Evolutionary conservation across 2,113 vertebrate genomes (phyloP).

Genomic region (Nestor notabilis): DNA sequence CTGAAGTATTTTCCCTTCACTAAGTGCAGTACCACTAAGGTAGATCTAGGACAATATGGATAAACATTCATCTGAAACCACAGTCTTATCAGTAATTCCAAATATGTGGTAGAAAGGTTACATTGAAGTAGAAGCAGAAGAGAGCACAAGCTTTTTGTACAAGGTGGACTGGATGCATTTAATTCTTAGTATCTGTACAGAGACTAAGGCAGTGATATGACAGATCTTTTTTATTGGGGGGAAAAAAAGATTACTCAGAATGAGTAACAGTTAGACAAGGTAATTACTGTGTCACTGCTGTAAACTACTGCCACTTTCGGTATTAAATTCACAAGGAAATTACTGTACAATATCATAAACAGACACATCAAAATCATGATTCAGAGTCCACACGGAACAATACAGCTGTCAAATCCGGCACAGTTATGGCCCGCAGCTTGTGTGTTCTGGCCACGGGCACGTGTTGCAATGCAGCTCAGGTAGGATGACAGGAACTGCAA

Average conservation of each 20-base stretch:
- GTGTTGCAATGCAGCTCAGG: neutral
- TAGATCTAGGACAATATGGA: neutral
- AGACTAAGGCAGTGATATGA: neutral
- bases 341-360: neutral
- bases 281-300: neutral
- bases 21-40: neutral
- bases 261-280: neutral
- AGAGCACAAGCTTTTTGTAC: neutral
- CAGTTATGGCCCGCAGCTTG: neutral
- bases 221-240: neutral
- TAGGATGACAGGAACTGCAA: neutral
- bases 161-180: neutral
- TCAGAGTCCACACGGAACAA: neutral
- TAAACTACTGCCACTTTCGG: slow-evolving; percentile 39
- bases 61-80: neutral
- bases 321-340: neutral
- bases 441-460: neutral
- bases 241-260: neutral
- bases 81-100: neutral
- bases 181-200: neutral
- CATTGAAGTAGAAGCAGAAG: neutral
- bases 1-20: neutral
- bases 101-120: slow-evolving; percentile 37
- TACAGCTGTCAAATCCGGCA: neutral
- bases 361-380: neutral